Conservation (phyloP, 2,113 vertebrate species). For the Heteronetta atricapilla region DNA sequence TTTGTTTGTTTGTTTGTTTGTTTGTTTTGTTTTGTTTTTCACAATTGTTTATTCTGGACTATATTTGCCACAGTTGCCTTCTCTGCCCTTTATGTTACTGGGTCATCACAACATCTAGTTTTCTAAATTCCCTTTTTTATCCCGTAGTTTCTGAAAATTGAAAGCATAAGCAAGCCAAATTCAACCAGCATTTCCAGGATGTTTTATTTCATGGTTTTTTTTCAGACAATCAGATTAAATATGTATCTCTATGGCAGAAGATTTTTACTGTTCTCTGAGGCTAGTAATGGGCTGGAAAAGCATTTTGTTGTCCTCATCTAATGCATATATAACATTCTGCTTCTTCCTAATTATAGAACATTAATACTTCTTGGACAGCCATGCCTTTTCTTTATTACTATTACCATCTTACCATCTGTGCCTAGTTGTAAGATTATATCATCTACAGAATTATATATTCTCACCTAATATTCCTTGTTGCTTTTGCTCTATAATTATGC, state of each 20-base stretch:
- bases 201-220: neutral
- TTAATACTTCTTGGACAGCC: neutral
- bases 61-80: neutral
- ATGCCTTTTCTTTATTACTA: neutral
- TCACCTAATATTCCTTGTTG: neutral
- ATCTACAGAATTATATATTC: neutral
- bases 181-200: neutral
- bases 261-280: neutral
- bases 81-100: neutral
- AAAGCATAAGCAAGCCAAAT: neutral
- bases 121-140: neutral
- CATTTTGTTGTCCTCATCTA: neutral
- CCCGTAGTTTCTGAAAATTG: neutral
- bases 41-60: neutral
- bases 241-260: neutral
- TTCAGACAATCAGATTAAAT: neutral
- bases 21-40: neutral
- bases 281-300: neutral
- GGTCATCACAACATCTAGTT: neutral
- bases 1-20: neutral
- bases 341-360: neutral
- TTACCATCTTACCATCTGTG: neutral
- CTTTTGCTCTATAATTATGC: neutral
- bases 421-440: neutral
- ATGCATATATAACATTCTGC: neutral